Conservation (phyloP, 2,113 vertebrate species). For the Colaptes auratus region DNA sequence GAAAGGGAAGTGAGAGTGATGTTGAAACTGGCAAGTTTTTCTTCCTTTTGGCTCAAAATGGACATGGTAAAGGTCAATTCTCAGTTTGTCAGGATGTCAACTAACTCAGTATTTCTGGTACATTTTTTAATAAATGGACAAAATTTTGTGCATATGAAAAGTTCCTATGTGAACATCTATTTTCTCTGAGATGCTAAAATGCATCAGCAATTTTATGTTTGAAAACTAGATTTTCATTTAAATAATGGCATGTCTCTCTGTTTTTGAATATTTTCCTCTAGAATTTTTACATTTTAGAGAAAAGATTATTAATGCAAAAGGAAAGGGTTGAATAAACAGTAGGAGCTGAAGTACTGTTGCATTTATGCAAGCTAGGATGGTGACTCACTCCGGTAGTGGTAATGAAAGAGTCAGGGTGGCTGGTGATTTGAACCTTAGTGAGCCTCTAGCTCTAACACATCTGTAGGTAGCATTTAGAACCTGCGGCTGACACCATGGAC, state of each 20-base stretch:
- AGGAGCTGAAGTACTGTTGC: neutral
- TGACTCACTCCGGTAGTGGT: neutral
- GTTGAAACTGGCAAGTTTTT: constrained; percentile 59
- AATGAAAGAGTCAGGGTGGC: neutral
- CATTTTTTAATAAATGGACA: neutral
- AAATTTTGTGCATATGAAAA: neutral
- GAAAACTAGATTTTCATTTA: neutral
- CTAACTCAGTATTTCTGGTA: constrained; percentile 9
- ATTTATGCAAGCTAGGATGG: neutral
- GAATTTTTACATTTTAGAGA: neutral
- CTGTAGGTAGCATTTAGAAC: neutral
- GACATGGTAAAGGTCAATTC: constrained; percentile 43
- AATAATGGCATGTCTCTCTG: neutral
- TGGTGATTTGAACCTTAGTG: neutral
- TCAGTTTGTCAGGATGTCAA: constrained; percentile 32
- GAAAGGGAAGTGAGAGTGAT: constrained; percentile 41
- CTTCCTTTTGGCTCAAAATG: constrained; percentile 37
- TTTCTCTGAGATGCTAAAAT: neutral
- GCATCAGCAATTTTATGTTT: neutral
- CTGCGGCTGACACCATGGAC: neutral
- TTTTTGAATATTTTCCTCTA: neutral
- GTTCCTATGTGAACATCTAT: neutral
- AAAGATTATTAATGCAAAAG: constrained; percentile 10
- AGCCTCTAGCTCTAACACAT: neutral
- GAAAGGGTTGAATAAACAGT: constrained; percentile 3